phyloP scores from a whole-genome alignment of 2,888 invertebrate genomes.

The Leucoptera coffeella region DNA sequence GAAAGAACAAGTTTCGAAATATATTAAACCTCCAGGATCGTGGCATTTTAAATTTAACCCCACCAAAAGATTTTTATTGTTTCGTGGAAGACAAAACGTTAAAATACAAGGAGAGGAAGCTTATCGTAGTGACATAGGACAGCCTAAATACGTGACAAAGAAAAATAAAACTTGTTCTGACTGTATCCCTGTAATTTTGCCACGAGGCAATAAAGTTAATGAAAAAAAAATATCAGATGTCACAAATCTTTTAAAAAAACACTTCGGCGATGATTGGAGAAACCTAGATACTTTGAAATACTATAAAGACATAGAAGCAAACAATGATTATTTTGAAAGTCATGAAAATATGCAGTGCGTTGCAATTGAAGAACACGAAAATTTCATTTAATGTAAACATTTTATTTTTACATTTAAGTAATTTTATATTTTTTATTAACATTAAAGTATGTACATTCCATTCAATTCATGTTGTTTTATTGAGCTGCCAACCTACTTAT shows the following conservation, averaged over 20 bases:
- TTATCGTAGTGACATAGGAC: neutral
- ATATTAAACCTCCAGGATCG: too few relatives aligned
- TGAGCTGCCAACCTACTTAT: too few relatives aligned
- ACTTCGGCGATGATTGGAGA: constrained; percentile 1
- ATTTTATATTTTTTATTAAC: too few relatives aligned
- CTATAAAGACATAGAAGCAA: neutral
- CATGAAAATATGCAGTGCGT: neutral
- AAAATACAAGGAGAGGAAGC: neutral
- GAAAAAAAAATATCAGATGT: constrained; percentile 1
- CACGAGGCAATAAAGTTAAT: constrained; percentile 1
- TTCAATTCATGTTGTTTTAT: too few relatives aligned
- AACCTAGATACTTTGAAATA: neutral
- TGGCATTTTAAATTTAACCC: too few relatives aligned
- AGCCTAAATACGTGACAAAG: constrained; percentile 1
- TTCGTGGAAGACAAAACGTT: neutral
- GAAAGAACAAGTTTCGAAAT: too few relatives aligned
- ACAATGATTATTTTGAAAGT: neutral
- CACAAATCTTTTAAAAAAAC: neutral
- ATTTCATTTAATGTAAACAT: neutral
- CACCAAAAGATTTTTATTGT: too few relatives aligned
- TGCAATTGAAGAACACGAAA: neutral
- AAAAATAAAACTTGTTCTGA: neutral
- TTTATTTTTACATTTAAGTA: too few relatives aligned
- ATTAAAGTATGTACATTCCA: too few relatives aligned
- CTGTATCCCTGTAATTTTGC: neutral